Evolutionary conservation across 2,797 vertebrate species (phyloP), one percentile per base, ranked within the genome.

Genomic region (Acrocephalus scirpaceus): DNA sequence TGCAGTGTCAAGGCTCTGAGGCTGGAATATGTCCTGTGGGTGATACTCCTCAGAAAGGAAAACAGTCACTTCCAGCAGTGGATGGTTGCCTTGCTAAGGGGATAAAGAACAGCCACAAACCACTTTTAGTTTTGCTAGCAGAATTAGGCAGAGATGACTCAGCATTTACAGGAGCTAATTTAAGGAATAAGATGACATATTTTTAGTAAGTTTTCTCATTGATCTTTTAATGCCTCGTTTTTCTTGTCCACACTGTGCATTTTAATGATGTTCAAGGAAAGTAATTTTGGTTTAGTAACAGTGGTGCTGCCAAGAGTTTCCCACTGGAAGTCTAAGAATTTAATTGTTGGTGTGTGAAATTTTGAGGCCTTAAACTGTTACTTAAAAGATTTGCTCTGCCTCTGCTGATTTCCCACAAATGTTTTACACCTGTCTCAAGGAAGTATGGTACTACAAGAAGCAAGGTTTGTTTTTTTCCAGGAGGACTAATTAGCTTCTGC

Each of bases 201-300:
- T 87, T 50, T 64, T 86, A 93, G 87, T 62, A 84, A 42, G 20
- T 54, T 77, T 94, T 88, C 38, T 90, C 26, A 14, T 91, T 78
- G 48, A 88, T 88, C 58, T 89, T 92, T 78, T 94, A 75, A 77
- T 30, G 25, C 58, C 40, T 96, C 30, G 2, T 91, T 91, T 87
- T 89, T 88, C 54, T 90, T 88, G 66, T 71, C 80, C 69, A 27
- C 56, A 32, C n/a, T 45, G 17, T 32, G 58, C 44, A 11, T 88
- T 86, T 66, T 73, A 86, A 72, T 58, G 5, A 23, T 76, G 21
- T 84, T 88, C 77, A 66, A 60, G 45, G 67, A 71, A 77, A 53
- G 11, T 51, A 69, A 45, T 89, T 93, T 73, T 56, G 22, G 14
- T 93, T 84, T 73, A 79, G 56, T 54, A 89, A 65, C 60, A 72